These are phyloP conservation scores for Pygoscelis adeliae DNA, from an alignment of 2,113 vertebrate genomes.

Conservation along the genomic window DNA sequence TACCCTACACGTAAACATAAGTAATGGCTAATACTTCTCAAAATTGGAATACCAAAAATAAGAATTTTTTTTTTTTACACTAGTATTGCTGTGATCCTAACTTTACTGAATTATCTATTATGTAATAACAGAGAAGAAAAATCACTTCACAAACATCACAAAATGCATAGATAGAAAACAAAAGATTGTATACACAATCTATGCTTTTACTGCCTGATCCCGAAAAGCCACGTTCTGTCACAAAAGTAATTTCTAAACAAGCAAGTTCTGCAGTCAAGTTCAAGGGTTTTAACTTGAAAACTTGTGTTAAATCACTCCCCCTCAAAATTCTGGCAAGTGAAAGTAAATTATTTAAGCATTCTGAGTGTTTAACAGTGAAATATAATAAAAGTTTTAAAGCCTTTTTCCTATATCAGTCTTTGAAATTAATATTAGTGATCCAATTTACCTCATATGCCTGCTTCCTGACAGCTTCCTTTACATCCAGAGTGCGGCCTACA, in stretches of 20 bases:
- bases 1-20: background rate
- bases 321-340: background rate
- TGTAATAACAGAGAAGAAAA: background rate
- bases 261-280: background rate
- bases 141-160: background rate
- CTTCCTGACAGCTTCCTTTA: slow-evolving; percentile 91
- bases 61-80: background rate
- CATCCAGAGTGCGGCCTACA: slow-evolving; percentile 87
- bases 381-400: background rate
- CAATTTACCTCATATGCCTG: slow-evolving; percentile 87
- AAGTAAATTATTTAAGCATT: background rate
- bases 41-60: background rate
- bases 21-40: background rate
- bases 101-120: background rate
- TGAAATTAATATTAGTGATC: background rate
- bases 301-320: background rate
- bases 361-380: background rate
- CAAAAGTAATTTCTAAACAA: background rate
- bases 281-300: background rate
- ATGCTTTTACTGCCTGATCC: background rate
- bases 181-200: background rate
- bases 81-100: background rate
- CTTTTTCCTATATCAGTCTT: background rate
- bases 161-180: background rate
- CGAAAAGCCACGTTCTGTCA: background rate